Evolutionary conservation across 2,113 vertebrate genomes (phyloP).

Genomic region (Loxodonta africana): DNA sequence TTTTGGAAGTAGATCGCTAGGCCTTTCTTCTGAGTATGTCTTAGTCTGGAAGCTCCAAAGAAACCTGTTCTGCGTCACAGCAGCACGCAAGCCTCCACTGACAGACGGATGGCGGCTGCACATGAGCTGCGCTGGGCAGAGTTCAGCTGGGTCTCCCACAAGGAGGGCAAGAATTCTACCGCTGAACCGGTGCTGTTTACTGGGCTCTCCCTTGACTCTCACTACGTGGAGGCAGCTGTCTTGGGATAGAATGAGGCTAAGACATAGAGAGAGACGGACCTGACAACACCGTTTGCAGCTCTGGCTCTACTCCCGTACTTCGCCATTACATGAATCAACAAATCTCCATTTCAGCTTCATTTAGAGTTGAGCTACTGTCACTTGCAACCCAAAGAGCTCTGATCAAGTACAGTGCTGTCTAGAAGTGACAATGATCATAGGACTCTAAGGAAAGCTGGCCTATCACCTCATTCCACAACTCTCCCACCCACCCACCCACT

Average conservation of each 20-base stretch:
- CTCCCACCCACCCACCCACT: not conserved
- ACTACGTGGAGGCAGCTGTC: not conserved
- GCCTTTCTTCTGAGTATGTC: not conserved
- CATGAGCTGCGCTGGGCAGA: not conserved
- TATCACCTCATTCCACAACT: not conserved
- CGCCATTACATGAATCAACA: not conserved
- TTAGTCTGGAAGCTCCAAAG: not conserved
- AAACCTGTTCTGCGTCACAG: not conserved
- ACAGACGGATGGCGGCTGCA: not conserved
- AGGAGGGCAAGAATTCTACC: not conserved
- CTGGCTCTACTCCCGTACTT: not conserved
- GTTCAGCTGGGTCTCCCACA: not conserved
- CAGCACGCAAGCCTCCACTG: not conserved
- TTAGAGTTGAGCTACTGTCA: not conserved
- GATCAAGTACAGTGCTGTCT: accelerated
- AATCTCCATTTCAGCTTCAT: not conserved
- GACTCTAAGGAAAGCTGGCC: not conserved
- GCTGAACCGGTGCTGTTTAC: not conserved
- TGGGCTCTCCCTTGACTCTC: not conserved
- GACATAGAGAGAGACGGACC: not conserved
- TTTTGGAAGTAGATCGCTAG: not conserved
- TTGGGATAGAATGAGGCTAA: not conserved
- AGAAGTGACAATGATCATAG: not conserved
- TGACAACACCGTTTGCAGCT: not conserved
- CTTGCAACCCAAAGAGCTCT: not conserved